phyloP scores from a whole-genome alignment of 1,140 invertebrate genomes.

The Pachypeltis micranthus region DNA sequence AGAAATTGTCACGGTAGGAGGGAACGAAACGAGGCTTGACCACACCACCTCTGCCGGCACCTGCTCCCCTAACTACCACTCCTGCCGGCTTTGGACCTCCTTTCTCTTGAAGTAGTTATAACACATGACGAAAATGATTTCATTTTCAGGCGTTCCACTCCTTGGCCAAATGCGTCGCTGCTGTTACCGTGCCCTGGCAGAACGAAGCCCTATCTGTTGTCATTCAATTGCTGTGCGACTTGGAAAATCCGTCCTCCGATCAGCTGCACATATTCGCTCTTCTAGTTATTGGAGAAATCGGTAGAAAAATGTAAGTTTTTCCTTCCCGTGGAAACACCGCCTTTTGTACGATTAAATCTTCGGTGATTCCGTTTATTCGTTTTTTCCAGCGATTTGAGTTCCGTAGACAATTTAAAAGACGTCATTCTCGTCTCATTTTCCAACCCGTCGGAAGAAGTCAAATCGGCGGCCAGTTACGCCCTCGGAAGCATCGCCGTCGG shows the following conservation, averaged over 20 bases:
- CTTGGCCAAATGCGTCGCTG: slow-evolving; percentile 89
- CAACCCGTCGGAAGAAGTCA: slow-evolving; percentile 72
- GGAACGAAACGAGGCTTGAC: too few relatives aligned
- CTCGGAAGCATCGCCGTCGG: slow-evolving; percentile 90
- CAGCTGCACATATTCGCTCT: slow-evolving; percentile 83
- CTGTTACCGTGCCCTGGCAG: slow-evolving; percentile 66
- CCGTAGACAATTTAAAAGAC: slow-evolving; percentile 56
- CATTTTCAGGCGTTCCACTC: slow-evolving; percentile 70
- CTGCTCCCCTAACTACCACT: too few relatives aligned
- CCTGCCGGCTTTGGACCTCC: too few relatives aligned
- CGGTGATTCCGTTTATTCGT: background rate
- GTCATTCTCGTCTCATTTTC: slow-evolving; percentile 65
- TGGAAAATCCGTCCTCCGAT: slow-evolving; percentile 59
- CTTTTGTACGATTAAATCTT: background rate
- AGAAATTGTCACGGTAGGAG: too few relatives aligned
- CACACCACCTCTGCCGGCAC: too few relatives aligned
- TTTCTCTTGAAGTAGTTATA: too few relatives aligned
- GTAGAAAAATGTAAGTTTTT: slow-evolving; percentile 68
- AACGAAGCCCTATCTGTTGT: slow-evolving; percentile 68
- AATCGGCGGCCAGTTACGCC: slow-evolving; percentile 93
- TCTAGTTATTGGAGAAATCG: slow-evolving; percentile 91
- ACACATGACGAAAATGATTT: too few relatives aligned
- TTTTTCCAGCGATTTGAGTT: slow-evolving; percentile 62
- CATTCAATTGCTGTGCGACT: slow-evolving; percentile 71
- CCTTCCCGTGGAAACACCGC: background rate